Conservation (phyloP, 2,113 vertebrate genomes). For the Barnardius zonarius region DNA sequence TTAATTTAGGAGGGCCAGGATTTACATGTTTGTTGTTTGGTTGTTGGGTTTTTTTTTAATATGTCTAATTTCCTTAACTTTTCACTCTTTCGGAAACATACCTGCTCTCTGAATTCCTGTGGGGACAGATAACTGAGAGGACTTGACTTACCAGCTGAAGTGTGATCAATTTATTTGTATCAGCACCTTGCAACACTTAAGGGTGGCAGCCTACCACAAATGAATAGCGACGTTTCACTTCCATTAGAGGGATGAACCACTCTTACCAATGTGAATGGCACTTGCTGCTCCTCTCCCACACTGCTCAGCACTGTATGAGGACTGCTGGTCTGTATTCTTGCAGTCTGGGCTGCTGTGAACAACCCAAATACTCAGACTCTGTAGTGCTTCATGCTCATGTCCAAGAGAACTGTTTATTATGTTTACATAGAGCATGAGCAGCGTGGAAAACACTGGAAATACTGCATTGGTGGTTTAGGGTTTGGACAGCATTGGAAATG, state of each 20-base stretch:
- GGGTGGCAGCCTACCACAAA: neutral
- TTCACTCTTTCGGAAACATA: neutral
- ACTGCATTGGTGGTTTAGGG: slow-evolving; percentile 14
- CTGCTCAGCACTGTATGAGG: neutral
- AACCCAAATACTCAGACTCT: neutral
- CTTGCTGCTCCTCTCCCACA: neutral
- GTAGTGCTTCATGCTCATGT: neutral
- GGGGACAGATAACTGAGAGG: neutral
- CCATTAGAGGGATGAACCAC: neutral
- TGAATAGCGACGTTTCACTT: neutral
- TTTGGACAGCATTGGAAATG: slow-evolving; percentile 19
- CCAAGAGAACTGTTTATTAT: slow-evolving; percentile 56
- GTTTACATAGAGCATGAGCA: slow-evolving; percentile 31
- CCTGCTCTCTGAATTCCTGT: neutral
- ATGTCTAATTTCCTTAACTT: neutral
- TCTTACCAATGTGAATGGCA: neutral
- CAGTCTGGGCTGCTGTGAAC: neutral
- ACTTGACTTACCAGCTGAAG: neutral
- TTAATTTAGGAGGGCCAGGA: neutral
- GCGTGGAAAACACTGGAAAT: slow-evolving; percentile 30
- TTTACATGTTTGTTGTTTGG: neutral
- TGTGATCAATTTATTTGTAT: neutral
- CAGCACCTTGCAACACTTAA: fast-evolving
- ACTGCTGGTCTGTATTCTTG: neutral
- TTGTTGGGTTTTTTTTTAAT: fast-evolving